Conservation (phyloP, 2,797 vertebrate genomes). For the Centropyge bicolor region DNA sequence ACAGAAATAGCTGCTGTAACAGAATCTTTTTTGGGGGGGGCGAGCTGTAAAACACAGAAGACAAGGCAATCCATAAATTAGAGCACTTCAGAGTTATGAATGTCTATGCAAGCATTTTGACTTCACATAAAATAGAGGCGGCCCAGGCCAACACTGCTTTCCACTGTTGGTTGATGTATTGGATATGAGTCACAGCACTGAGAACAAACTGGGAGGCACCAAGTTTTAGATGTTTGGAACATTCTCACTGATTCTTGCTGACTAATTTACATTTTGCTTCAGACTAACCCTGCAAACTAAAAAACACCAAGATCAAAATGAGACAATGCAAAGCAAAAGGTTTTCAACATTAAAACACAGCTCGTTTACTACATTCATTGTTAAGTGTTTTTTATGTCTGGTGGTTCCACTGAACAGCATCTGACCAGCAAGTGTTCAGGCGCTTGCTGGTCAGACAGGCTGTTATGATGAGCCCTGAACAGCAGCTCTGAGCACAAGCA, state of each 20-base stretch:
- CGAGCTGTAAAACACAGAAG: conserved; percentile 45
- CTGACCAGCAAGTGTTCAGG: conserved; percentile 27
- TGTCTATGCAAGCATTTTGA: conserved; percentile 34
- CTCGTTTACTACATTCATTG: neutral
- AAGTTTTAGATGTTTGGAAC: neutral
- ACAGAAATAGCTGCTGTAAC: conserved; percentile 76
- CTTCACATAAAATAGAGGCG: conserved; percentile 25
- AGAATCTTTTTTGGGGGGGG: conserved; percentile 48
- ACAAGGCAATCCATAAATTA: conserved; percentile 52
- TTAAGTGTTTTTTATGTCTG: neutral
- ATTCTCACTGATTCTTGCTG: neutral
- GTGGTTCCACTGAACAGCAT: conserved; percentile 15
- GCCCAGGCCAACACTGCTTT: conserved; percentile 1
- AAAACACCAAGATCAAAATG: conserved; percentile 10
- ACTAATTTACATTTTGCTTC: neutral
- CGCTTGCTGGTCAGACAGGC: neutral
- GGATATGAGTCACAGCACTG: conserved; percentile 10
- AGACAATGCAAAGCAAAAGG: no score
- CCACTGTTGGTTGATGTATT: neutral
- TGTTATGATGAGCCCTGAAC: neutral
- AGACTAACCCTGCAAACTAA: conserved; percentile 7
- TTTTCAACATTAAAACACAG: neutral
- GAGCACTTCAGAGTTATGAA: conserved; percentile 46
- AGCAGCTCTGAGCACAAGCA: conserved; percentile 23
- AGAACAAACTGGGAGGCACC: conserved; percentile 1